Percentiles rank a stretch among this genome's conserved stretches.
Conservation (phyloP, 2,888 invertebrate species). For the Rhyacophila evoluta region DNA sequence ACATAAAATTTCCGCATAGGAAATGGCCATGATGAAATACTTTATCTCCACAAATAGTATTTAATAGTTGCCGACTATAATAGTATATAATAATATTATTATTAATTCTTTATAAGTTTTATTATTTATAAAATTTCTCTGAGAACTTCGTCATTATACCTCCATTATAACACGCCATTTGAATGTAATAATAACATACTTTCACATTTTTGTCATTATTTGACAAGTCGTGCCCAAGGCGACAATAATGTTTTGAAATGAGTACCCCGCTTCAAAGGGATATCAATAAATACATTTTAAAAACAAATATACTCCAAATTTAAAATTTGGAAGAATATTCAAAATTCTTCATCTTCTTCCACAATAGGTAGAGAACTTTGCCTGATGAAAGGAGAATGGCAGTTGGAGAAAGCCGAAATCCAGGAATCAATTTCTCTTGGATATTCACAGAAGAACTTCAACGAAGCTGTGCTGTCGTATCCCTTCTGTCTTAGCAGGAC, state of each 20-base stretch:
- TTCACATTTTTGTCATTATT: neutral
- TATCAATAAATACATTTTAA: neutral
- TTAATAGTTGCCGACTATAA: too few relatives aligned
- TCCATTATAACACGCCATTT: neutral
- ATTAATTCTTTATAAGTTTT: neutral
- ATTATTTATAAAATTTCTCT: neutral
- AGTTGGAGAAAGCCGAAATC: conserved; percentile 71
- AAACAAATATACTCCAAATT: neutral
- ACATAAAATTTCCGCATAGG: neutral
- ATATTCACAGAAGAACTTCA: conserved; percentile 71
- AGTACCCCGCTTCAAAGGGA: neutral
- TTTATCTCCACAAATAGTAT: neutral
- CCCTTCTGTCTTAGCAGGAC: conserved; percentile 73
- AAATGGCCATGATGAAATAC: conserved; percentile 6
- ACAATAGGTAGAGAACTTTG: conserved; percentile 70
- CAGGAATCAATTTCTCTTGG: conserved; percentile 72
- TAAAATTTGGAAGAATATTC: conserved; percentile 8
- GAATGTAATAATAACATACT: conserved; percentile 5
- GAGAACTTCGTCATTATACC: neutral
- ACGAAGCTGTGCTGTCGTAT: conserved; percentile 72
- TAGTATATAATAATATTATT: too few relatives aligned
- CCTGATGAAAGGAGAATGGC: conserved; percentile 65
- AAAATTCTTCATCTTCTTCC: conserved; percentile 69
- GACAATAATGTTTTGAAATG: neutral
- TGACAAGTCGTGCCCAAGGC: neutral